Evolutionary conservation across 2,113 vertebrate species (phyloP), one percentile per base, ranked within the genome.

Genomic region (Todiramphus saurophagus): DNA sequence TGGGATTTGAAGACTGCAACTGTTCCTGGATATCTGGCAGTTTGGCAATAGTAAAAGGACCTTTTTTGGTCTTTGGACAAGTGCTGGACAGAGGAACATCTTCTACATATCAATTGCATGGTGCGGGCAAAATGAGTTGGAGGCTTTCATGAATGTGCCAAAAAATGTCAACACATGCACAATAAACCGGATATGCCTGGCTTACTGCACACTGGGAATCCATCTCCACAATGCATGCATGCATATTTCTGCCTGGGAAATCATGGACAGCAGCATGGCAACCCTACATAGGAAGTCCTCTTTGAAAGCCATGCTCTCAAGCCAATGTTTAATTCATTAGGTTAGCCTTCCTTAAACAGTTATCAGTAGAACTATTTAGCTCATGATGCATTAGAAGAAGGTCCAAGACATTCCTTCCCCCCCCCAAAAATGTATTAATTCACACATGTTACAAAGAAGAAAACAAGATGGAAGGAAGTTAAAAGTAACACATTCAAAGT

Each of bases 181-280:
- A 97, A 97, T 97, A 87, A 96, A 88, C 81, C 74, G 69, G 95
- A 93, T 88, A 96, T 96, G 95, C 96, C 96, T 95, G 93, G 84
- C 94, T 97, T 96, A 41, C 95, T 96, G 94, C 95, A 94, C 96
- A 76, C 95, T 97, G 95, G 95, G 96, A 97, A 96, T 96, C 95
- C 91, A 66, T 73, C 95, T 96, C 83, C 84, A 96, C 95, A 85
- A 96, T 96, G 89, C 91, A 96, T 94, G 87, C 87, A 76, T 79
- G 95, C 95, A 97, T 96, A 97, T 93, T 97, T 97, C 87, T 96
- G 84, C 70, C 94, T 96, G 93, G 94, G 96, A 97, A 96, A 95
- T 96, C 93, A 91, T 96, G 95, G 94, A 44, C 2, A 91, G 95
- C 96, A 96, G 93, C 96, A 55, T 93, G 95, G 96, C 96, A 97